These are phyloP conservation scores for Gallinago paraguaiae DNA, from an alignment of 2,113 vertebrate genomes.

Conservation along the genomic window DNA sequence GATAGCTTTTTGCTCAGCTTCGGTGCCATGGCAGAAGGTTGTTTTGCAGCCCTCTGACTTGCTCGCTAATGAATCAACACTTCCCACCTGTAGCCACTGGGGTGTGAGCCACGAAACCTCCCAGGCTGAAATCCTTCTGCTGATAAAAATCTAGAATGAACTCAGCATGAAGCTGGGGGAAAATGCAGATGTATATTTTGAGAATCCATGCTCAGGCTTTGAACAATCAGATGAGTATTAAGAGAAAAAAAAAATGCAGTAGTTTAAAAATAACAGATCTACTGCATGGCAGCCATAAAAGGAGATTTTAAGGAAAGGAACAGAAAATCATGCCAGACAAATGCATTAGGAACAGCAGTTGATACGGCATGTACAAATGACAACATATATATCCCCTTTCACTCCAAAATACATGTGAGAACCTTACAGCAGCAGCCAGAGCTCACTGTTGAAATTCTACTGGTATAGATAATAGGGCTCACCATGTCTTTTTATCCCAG, in stretches of 20 bases:
- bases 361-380: not conserved
- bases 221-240: slow-evolving; percentile 63
- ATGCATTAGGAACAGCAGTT: slow-evolving; percentile 1
- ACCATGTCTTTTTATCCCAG: not conserved
- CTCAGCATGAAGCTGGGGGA: slow-evolving; percentile 27
- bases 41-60: not conserved
- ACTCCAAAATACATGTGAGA: not conserved
- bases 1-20: not conserved
- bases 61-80: not conserved
- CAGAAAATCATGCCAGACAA: slow-evolving; percentile 37
- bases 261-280: slow-evolving; percentile 64
- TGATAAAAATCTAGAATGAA: slow-evolving; percentile 58
- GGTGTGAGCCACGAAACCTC: not conserved
- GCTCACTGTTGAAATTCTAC: not conserved
- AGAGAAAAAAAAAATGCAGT: slow-evolving; percentile 11
- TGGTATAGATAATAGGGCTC: not conserved
- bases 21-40: not conserved
- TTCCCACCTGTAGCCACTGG: slow-evolving; percentile 40
- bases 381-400: slow-evolving; percentile 4
- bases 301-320: slow-evolving; percentile 57
- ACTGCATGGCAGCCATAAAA: slow-evolving; percentile 52
- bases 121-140: slow-evolving; percentile 27
- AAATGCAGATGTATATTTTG: slow-evolving; percentile 50
- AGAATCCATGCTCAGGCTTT: slow-evolving; percentile 29
- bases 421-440: not conserved